Evolutionary conservation across 2,113 vertebrate genomes (phyloP).

Genomic region (Neogobius melanostomus): DNA sequence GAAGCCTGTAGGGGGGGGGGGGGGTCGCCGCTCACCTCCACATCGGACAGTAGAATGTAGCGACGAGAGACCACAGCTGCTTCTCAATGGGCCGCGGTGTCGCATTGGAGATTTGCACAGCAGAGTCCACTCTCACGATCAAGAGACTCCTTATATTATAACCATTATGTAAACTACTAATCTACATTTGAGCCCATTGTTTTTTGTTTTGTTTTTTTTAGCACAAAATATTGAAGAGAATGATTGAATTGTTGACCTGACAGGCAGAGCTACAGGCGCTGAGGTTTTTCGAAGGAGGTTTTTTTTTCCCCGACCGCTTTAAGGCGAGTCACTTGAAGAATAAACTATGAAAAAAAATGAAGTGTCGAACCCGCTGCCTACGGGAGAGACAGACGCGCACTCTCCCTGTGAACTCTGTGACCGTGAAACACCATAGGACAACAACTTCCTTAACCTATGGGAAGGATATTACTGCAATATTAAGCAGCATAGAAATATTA

Average conservation of each 20-base stretch:
- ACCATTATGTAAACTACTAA: conserved; percentile 70
- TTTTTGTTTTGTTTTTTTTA: conserved; percentile 22
- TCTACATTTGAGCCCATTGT: conserved; percentile 68
- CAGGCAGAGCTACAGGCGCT: conserved; percentile 52
- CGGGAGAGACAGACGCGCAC: conserved; percentile 63
- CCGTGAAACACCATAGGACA: conserved; percentile 69
- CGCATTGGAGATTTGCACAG: conserved; percentile 66
- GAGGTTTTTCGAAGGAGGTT: conserved; percentile 35
- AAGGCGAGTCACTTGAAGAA: conserved; percentile 45
- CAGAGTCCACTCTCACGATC: conserved; percentile 73
- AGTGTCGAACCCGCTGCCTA: conserved; percentile 54
- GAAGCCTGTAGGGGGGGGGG: conserved; percentile 81
- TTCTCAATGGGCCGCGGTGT: conserved; percentile 49
- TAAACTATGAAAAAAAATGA: conserved; percentile 25
- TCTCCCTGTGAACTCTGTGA: conserved; percentile 65
- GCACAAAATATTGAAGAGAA: conserved; percentile 60
- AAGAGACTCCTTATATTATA: conserved; percentile 61
- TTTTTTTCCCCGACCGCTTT: conserved; percentile 13
- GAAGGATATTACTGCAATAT: conserved; percentile 76
- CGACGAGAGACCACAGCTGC: conserved; percentile 78
- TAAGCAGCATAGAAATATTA: conserved; percentile 76
- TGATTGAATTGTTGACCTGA: conserved; percentile 37
- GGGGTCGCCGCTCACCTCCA: conserved; percentile 88
- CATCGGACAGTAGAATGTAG: conserved; percentile 99
- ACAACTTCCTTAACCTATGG: conserved; percentile 77